Evolutionary conservation across 2,113 vertebrate genomes (phyloP), one percentile per base, ranked within the genome.

Genomic region (Vulpes lagopus): DNA sequence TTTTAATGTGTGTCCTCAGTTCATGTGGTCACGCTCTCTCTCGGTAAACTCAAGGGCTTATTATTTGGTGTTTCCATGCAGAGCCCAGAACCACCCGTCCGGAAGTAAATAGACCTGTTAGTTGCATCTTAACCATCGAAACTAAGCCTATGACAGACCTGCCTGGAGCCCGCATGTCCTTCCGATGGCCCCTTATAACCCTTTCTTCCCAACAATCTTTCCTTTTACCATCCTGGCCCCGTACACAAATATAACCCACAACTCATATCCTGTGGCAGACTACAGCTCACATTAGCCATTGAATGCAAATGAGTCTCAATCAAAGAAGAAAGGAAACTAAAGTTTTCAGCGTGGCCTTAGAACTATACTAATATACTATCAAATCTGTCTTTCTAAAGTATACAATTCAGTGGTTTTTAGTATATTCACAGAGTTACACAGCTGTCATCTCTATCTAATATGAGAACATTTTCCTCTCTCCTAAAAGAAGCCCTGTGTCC

Each of bases 221-320:
- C 73, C 94, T 95, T 76, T 87, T 60, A 64, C 89, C 73, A 57
- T 81, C 86, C 69, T 76, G 69, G 91, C 80, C 62, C 94, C 83
- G 62, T 32, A 87, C 62, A 64, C 86, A 60, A 49, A 80, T 87
- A 10, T 32, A 85, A 92, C 94, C 94, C 87, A 88, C 95, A 94
- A 9, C 76, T 94, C 95, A 93, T 93, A 96, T 97, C 98, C 95
- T 96, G 97, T 96, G 93, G 94, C 89, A 87, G 94, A 84, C 81
- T 53, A 62, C 89, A 76, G 86, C 95, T 96, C 98, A 97, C 62
- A 76, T 95, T 94, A 96, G 96, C 97, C 92, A 96, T 87, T 74
- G n/a, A 92, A 96, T 98, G 94, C 97, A 98, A 95, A 97, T 97
- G 81, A 85, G 76, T 32, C 62, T 91, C 95, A 89, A 90, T 97